Conservation (phyloP, 2,113 vertebrate species). For the Plotosus lineatus region DNA sequence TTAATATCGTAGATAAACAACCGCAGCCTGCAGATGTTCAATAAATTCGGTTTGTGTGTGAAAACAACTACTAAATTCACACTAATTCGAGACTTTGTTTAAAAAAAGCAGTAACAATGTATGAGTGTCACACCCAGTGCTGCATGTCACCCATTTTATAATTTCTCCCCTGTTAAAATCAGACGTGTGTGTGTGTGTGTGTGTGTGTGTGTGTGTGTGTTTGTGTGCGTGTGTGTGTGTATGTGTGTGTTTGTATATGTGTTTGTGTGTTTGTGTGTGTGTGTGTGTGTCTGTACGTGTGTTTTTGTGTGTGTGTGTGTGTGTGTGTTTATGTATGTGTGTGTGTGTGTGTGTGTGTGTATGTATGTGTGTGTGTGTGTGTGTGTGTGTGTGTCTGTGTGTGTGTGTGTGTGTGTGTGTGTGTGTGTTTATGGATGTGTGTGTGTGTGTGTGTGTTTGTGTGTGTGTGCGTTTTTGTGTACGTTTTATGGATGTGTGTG, state of each 20-base stretch:
- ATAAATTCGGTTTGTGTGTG: background rate
- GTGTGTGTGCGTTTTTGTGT: too few relatives aligned
- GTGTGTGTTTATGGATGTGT: constrained; percentile 25
- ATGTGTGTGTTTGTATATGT: constrained; percentile 28
- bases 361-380: constrained; percentile 28
- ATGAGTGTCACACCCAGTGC: background rate
- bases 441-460: constrained; percentile 27
- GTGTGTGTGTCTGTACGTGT: constrained; percentile 21
- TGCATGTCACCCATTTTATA: background rate
- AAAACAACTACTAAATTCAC: background rate
- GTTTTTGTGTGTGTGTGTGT: constrained; percentile 27
- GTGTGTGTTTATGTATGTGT: constrained; percentile 27
- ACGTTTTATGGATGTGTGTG: too few relatives aligned
- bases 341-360: constrained; percentile 27
- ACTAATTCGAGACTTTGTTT: background rate
- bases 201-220: constrained; percentile 27
- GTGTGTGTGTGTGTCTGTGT: constrained; percentile 24
- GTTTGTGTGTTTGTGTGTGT: constrained; percentile 25
- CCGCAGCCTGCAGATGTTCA: background rate
- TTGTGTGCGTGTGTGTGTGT: constrained; percentile 25
- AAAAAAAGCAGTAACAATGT: background rate
- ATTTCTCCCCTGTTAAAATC: background rate
- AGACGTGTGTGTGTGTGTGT: constrained; percentile 20
- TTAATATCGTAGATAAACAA: too few relatives aligned
- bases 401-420: constrained; percentile 26